A percentile compares a stretch with the other conserved stretches of the same genome.
phyloP scores from a whole-genome alignment of 2,113 vertebrate genomes.

The Marcusenius ussheri region DNA sequence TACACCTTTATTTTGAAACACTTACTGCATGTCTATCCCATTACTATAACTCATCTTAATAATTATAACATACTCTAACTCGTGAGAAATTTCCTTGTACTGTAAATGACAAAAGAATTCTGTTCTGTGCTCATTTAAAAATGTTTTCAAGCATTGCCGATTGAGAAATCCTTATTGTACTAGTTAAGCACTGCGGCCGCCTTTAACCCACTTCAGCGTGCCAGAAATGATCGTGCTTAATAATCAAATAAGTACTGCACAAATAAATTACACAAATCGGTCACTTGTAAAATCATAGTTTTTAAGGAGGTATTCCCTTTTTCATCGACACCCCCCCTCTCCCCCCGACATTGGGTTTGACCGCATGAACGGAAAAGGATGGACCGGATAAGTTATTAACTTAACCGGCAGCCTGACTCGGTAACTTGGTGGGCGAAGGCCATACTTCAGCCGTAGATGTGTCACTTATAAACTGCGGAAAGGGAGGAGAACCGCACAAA shows the following conservation, averaged over 20 bases:
- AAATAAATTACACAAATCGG: not conserved
- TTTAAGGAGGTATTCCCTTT: not conserved
- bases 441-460: not conserved
- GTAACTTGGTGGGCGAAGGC: not conserved
- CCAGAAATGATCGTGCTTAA: not conserved
- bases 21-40: not conserved
- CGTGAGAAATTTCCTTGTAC: not conserved
- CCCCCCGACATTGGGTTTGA: not conserved
- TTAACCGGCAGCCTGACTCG: not conserved
- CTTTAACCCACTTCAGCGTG: not conserved
- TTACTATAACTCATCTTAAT: not conserved
- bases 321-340: not conserved
- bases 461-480: constrained; percentile 17
- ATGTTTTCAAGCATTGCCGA: not conserved
- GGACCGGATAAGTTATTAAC: not conserved
- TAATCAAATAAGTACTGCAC: not conserved
- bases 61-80: not conserved
- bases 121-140: not conserved
- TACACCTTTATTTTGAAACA: not conserved
- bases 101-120: not conserved
- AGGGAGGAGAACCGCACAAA: constrained; percentile 3
- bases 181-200: not conserved
- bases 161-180: not conserved
- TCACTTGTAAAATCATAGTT: not conserved
- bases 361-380: not conserved